These are phyloP conservation scores for Hiodon tergisus DNA, from an alignment of 2,113 vertebrate genomes.

Conservation along the genomic window DNA sequence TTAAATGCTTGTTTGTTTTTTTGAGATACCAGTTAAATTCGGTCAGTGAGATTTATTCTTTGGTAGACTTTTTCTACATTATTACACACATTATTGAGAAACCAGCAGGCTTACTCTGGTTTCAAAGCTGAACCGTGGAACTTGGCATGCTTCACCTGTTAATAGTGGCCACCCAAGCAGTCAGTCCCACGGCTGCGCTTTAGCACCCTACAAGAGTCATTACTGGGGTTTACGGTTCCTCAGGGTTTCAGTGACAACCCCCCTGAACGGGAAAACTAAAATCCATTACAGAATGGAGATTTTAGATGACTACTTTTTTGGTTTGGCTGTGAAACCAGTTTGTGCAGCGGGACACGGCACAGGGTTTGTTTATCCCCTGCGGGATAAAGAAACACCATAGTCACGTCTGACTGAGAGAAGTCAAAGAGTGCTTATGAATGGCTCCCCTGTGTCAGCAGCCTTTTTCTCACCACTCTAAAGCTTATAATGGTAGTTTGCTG, in stretches of 20 bases:
- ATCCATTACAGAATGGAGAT: neutral
- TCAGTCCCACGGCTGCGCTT: neutral
- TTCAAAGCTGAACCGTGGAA: neutral
- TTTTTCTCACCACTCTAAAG: too few relatives aligned
- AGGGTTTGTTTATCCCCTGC: neutral
- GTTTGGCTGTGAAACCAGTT: slow-evolving; percentile 2
- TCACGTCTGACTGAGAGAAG: neutral
- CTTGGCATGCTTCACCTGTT: neutral
- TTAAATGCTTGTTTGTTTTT: too few relatives aligned
- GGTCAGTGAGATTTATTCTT: too few relatives aligned
- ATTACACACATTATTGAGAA: neutral
- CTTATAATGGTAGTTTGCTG: too few relatives aligned
- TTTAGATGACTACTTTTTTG: neutral
- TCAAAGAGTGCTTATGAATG: too few relatives aligned
- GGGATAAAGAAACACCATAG: neutral
- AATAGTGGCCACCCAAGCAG: neutral
- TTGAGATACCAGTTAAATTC: too few relatives aligned
- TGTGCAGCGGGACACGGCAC: neutral
- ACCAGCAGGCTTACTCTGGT: neutral
- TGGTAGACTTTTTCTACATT: neutral
- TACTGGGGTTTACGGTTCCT: neutral
- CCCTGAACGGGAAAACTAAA: neutral
- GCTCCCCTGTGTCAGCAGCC: too few relatives aligned
- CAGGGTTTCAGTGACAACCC: neutral
- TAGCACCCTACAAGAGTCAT: neutral